These are phyloP conservation scores for Marmota monax DNA, from an alignment of 2,113 vertebrate genomes.

Conservation along the genomic window DNA sequence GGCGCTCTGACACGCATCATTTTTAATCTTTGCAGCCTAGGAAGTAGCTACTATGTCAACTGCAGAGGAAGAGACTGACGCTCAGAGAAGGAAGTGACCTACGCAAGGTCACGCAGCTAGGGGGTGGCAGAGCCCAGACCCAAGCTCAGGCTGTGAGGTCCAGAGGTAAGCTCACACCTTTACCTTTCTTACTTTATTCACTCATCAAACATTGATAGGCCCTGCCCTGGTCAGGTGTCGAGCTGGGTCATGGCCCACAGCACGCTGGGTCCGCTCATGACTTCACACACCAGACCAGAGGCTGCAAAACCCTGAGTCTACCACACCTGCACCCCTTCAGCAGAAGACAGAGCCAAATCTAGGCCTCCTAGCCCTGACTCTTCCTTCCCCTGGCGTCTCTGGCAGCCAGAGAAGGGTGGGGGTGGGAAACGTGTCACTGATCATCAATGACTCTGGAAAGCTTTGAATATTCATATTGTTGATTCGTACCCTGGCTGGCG, in stretches of 20 bases:
- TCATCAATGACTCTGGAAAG: slow-evolving; percentile 60
- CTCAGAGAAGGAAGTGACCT: neutral
- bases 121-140: neutral
- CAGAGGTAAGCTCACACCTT: neutral
- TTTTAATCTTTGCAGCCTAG: neutral
- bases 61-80: neutral
- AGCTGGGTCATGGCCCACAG: neutral
- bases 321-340: neutral
- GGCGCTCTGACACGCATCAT: rapidly evolving
- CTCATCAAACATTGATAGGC: too few species aligned
- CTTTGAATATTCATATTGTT: slow-evolving; percentile 79
- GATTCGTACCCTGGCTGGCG: slow-evolving; percentile 72
- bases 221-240: neutral
- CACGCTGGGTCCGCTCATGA: neutral
- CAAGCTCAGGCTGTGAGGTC: neutral
- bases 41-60: neutral
- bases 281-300: neutral
- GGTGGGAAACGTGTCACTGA: slow-evolving; percentile 51
- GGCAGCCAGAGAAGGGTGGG: neutral
- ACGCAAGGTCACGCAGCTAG: neutral
- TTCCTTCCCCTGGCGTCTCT: neutral
- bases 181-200: neutral
- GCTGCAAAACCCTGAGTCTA: rapidly evolving
- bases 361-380: neutral
- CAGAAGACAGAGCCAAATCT: neutral